Base-by-base conservation (phyloP, 2,113 vertebrate species). In the Phrynocephalus versicolor region DNA sequence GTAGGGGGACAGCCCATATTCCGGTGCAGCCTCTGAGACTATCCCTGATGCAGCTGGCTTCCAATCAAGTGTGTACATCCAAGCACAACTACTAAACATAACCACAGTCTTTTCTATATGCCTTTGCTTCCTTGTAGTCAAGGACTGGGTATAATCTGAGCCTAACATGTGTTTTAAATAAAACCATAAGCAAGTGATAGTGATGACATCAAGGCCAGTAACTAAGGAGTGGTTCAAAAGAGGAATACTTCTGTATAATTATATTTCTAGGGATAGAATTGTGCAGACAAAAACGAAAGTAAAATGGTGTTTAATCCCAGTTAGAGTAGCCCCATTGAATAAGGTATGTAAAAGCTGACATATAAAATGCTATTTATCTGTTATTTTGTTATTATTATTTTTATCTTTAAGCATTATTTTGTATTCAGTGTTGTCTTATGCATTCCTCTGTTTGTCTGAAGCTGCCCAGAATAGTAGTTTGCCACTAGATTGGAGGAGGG, bases 41-140 rank as follows among this genome's bases (percentile, higher is more conserved):
- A 91, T 88, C 92, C 60, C 93, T 89, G 88, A 89, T 89, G 73
- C 91, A 93, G 81, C 89, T 90, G 88, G 87, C 90, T 87, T n/a
- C n/a, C n/a, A n/a, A n/a, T n/a, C 88, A 72, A 23, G 62, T 60
- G 71, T 0, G 79, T 2, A 3, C 37, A 3, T 30, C 81, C 16
- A 0, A 64, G 88, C 71, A 77, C 79, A 41, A 81, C 87, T 76
- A 78, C 88, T 93, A 90, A 91, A 92, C 87, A 89, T 76, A 94
- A 89, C 51, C 73, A 4, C 72, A 5, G 74, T 89, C 88, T 92
- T 84, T 90, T 79, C 83, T 67, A 39, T n/a, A 6, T 13, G 14
- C 35, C 86, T 81, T 86, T 39, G 0, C 51, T 90, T 89, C 84
- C 45, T 80, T 89, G 70, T 85, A 73, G 39, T 13, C 77, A 70